Conservation (phyloP, 2,888 invertebrate genomes). For the Magallana nippona region DNA sequence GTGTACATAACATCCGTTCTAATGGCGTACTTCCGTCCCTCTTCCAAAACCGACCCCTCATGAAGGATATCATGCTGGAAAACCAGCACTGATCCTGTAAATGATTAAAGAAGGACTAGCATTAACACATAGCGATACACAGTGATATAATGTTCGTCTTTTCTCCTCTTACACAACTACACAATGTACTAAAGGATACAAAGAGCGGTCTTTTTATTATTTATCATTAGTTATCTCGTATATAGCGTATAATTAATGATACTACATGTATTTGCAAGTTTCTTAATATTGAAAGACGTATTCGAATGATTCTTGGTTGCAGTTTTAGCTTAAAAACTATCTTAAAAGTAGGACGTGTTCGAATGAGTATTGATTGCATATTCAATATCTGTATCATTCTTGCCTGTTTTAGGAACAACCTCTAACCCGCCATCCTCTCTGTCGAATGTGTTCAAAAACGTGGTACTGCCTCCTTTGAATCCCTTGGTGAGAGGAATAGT, state of each 20-base stretch:
- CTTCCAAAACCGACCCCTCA: conserved; percentile 68
- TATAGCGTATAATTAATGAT: no score
- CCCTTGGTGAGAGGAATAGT: conserved; percentile 55
- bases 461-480: conserved; percentile 70
- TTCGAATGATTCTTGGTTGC: no score
- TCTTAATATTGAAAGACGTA: no score
- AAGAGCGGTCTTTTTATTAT: no score
- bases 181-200: no score
- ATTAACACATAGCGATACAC: not conserved
- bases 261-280: no score
- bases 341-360: no score
- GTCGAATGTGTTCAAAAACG: conserved; percentile 56
- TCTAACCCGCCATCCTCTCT: conserved; percentile 50
- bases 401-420: conserved; percentile 70
- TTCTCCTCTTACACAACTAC: no score
- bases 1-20: conserved; percentile 73
- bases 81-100: conserved; percentile 69
- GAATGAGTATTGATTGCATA: no score
- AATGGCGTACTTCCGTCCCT: conserved; percentile 71
- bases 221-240: no score
- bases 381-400: not conserved
- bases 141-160: not conserved
- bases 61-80: conserved; percentile 73
- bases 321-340: no score
- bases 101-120: not conserved